Conservation (phyloP, 2,797 vertebrate species). For the Xenopus petersii region DNA sequence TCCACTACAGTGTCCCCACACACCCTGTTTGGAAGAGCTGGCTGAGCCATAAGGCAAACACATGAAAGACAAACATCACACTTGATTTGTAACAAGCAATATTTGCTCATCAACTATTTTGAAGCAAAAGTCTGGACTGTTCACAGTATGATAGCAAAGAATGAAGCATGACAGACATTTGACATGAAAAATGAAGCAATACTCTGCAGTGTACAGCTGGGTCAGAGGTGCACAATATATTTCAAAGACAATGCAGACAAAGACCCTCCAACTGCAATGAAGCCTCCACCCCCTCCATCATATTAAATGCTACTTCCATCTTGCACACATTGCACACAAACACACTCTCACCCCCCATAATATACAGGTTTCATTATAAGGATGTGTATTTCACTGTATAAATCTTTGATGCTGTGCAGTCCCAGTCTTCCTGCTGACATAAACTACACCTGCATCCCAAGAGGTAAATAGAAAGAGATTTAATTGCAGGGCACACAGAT, state of each 20-base stretch:
- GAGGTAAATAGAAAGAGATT: conserved; percentile 45
- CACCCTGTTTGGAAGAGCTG: background rate
- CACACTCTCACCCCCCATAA: conserved; percentile 22
- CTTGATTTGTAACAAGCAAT: conserved; percentile 26
- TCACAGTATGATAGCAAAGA: conserved; percentile 40
- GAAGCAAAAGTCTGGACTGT: conserved; percentile 32
- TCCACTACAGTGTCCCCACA: background rate
- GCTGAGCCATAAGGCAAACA: conserved; percentile 8
- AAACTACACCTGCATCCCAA: conserved; percentile 41
- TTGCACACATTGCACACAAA: conserved; percentile 16
- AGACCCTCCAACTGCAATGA: conserved; percentile 48
- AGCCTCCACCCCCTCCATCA: conserved; percentile 47
- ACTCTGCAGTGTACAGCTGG: conserved; percentile 53
- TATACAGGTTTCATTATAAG: conserved; percentile 49
- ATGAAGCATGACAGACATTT: conserved; percentile 51
- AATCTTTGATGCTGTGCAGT: conserved; percentile 46
- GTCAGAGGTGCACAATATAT: conserved; percentile 59
- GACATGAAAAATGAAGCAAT: conserved; percentile 56
- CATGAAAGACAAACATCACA: conserved; percentile 2
- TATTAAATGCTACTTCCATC: conserved; percentile 49
- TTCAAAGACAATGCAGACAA: conserved; percentile 55
- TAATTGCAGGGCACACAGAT: conserved; percentile 32
- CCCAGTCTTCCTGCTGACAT: conserved; percentile 44
- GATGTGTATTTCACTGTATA: conserved; percentile 48
- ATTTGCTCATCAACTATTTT: conserved; percentile 22